Base-by-base conservation (phyloP, 1,140 invertebrate species). In the Drosophila watanabei region DNA sequence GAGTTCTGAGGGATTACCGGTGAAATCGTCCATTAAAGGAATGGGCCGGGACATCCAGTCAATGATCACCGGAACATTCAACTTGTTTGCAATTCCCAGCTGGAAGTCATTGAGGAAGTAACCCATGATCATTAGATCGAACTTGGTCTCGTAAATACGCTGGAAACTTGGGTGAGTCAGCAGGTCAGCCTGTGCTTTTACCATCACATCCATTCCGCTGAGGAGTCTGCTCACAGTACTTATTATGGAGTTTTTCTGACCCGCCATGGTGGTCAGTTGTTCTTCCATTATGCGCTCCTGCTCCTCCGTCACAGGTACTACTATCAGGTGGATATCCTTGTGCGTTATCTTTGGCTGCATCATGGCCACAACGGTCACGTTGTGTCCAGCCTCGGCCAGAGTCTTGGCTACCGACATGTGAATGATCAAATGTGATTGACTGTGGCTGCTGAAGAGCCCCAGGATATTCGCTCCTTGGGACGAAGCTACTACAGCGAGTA, bases 121-220 rank as follows among this genome's bases (percentile, higher is more conserved):
- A 7, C 92, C 92, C 54, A 84, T 30, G 18, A 93, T 79, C 64
- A 92, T 78, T 7, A 93, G 24, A 63, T 93, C 92, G n/a, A 87
- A 93, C 46, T 92, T 84, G 2, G 83, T 82, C 0, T 92, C 82
- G 28, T 92, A 92, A 9, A 92, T 76, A 0, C 49, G 45, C 20
- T 68, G 76, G 18, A 92, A 92, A 10, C 70, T 72, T 0, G 76
- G 46, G 63, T 91, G 61, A 4, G 59, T 61, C 7, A 92, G 33
- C 8, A 79, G 4, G 10, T 92, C 85, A 2, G 43, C 37, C 61
- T 92, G 91, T 0, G 91, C 37, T 4, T 83, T 57, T 11, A 87
- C 48, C 68, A 92, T 70, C 6, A 78, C 60, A 37, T 65, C 60
- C 71, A 83, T 65, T 4, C 60, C 66, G 30, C 18, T 86, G 5